Evolutionary conservation across 2,888 invertebrate genomes (phyloP).

Genomic region (Tridacna gigas): DNA sequence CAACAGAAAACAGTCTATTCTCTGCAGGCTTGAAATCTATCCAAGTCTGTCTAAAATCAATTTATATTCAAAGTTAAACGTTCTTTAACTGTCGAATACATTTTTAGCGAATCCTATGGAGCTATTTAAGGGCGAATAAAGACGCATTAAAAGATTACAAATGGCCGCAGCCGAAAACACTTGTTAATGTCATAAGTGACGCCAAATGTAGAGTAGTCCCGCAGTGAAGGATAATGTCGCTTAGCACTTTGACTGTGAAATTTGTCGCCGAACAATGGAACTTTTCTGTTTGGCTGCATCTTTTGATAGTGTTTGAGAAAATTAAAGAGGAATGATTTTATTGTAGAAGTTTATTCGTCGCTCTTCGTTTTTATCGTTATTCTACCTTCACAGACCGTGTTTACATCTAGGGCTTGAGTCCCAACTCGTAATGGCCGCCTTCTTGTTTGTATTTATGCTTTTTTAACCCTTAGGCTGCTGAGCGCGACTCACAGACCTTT

Average conservation of each 20-base stretch:
- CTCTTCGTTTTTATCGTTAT: slow-evolving; percentile 44
- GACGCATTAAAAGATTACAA: slow-evolving; percentile 58
- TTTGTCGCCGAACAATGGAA: slow-evolving; percentile 46
- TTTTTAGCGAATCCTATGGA: slow-evolving; percentile 59
- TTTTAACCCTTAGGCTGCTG: too few relatives aligned
- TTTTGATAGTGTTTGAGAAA: slow-evolving; percentile 64
- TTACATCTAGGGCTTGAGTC: background rate
- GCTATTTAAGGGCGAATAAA: slow-evolving; percentile 62
- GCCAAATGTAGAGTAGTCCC: slow-evolving; percentile 63
- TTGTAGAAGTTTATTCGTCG: slow-evolving; percentile 51
- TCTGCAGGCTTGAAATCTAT: slow-evolving; percentile 41
- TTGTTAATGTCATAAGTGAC: slow-evolving; percentile 66
- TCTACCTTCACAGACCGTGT: slow-evolving; percentile 45
- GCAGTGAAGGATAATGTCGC: slow-evolving; percentile 62
- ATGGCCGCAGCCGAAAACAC: slow-evolving; percentile 62
- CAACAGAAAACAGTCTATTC: slow-evolving; percentile 5
- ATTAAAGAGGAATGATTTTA: slow-evolving; percentile 68
- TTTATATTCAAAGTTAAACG: slow-evolving; percentile 61
- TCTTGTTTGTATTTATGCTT: too few relatives aligned
- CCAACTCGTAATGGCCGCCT: too few relatives aligned
- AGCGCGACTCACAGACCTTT: too few relatives aligned
- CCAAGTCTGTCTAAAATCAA: slow-evolving; percentile 50
- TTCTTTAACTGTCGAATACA: slow-evolving; percentile 57
- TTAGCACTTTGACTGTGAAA: slow-evolving; percentile 64
- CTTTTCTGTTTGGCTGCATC: slow-evolving; percentile 58